These are phyloP conservation scores for Acromyrmex echinatior DNA, from an alignment of 1,140 invertebrate genomes.

Conservation along the genomic window DNA sequence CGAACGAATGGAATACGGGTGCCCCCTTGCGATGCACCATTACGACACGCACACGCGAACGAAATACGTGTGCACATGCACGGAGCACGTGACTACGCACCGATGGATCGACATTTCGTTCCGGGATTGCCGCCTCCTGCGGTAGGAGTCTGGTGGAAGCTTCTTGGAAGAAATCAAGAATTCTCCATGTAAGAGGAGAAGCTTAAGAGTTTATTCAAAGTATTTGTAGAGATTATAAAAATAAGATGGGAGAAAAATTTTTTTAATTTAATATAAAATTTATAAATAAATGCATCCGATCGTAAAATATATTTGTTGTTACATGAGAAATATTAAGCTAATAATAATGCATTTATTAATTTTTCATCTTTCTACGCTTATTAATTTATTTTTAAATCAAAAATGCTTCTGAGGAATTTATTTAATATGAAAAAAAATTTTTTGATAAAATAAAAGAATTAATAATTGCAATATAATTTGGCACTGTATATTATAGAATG, in stretches of 20 bases:
- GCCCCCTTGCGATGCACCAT: neutral
- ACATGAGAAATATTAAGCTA: neutral
- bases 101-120: constrained; percentile 8
- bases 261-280: too few species aligned
- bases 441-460: too few species aligned
- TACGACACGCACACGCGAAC: constrained; percentile 28
- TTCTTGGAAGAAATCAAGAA: neutral
- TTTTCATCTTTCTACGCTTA: neutral
- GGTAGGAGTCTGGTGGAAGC: neutral
- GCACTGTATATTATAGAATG: neutral
- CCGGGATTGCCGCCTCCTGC: neutral
- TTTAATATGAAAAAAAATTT: too few species aligned
- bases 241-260: neutral
- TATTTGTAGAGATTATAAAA: too few species aligned
- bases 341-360: neutral
- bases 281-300: too few species aligned
- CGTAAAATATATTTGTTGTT: too few species aligned
- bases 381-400: neutral
- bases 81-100: neutral
- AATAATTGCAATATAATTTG: too few species aligned
- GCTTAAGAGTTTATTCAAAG: neutral
- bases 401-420: neutral
- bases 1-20: constrained; percentile 16
- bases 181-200: neutral
- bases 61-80: neutral